Evolutionary conservation across 2,113 vertebrate species (phyloP).

Genomic region (Polyodon spathula): DNA sequence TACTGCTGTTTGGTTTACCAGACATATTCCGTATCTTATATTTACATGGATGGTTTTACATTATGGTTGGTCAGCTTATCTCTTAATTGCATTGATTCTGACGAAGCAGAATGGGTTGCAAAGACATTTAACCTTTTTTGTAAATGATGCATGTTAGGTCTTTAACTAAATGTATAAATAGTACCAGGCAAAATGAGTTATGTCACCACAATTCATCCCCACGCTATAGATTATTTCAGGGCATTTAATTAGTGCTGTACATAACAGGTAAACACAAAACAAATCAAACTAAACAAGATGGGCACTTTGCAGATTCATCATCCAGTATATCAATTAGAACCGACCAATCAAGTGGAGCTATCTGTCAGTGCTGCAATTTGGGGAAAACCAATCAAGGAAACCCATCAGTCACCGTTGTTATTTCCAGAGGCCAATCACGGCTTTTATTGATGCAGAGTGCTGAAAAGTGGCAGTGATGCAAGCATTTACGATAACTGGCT

Average conservation of each 20-base stretch:
- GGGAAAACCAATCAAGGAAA: slow-evolving; percentile 32
- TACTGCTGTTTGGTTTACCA: too few relatives aligned
- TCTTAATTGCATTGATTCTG: neutral
- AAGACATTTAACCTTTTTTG: neutral
- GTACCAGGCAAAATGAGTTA: slow-evolving; percentile 16
- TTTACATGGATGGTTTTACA: neutral
- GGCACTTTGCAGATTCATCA: slow-evolving; percentile 41
- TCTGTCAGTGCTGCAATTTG: slow-evolving; percentile 28
- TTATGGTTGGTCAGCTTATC: neutral
- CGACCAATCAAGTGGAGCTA: slow-evolving; percentile 42
- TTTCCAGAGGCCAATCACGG: slow-evolving; percentile 26
- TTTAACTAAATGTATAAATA: slow-evolving; percentile 17
- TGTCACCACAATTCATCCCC: slow-evolving; percentile 6
- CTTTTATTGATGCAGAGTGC: slow-evolving; percentile 23
- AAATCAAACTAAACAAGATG: slow-evolving; percentile 34
- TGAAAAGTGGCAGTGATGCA: slow-evolving; percentile 14
- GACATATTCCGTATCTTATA: neutral
- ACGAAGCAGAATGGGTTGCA: neutral
- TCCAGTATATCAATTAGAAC: slow-evolving; percentile 38
- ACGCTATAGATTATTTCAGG: slow-evolving; percentile 36
- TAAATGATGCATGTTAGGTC: slow-evolving; percentile 5
- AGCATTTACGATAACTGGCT: slow-evolving; percentile 29
- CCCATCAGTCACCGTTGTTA: slow-evolving; percentile 26
- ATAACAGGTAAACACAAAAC: slow-evolving; percentile 35
- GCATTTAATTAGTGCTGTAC: slow-evolving; percentile 47